Percentiles rank a stretch among this genome's conserved stretches.
phyloP scores from a whole-genome alignment of 2,113 vertebrate genomes.

The Rhinolophus ferrumequinum region DNA sequence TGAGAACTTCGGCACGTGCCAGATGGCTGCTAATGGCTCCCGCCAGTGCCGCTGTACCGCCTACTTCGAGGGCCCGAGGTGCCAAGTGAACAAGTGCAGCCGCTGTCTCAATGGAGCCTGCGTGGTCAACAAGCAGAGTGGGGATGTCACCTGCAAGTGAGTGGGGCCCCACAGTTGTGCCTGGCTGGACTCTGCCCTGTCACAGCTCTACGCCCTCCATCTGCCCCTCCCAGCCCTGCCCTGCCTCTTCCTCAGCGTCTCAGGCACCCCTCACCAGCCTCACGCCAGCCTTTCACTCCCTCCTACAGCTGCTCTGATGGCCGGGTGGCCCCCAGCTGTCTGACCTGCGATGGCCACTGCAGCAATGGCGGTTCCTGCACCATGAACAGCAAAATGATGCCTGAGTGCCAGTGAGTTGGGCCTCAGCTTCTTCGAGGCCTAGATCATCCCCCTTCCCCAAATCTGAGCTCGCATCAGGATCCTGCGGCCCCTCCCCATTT shows the following conservation, averaged over 20 bases:
- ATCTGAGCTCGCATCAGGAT: not conserved
- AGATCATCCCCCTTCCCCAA: not conserved
- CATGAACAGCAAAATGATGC: constrained; percentile 89
- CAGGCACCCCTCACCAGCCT: not conserved
- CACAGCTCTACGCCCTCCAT: fast-evolving
- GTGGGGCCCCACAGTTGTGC: constrained; percentile 23
- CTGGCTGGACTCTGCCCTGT: not conserved
- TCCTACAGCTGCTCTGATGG: constrained; percentile 90
- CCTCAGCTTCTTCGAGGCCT: not conserved
- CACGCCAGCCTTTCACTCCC: not conserved
- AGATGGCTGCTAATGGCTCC: constrained; percentile 87
- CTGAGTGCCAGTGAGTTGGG: constrained; percentile 93
- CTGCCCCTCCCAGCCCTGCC: not conserved
- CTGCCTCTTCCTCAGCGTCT: not conserved
- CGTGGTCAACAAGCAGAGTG: constrained; percentile 83
- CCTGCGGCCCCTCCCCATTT: fast-evolving
- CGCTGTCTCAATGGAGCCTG: constrained; percentile 94
- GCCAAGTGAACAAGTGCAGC: constrained; percentile 91
- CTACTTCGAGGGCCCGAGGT: constrained; percentile 89
- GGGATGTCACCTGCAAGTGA: constrained; percentile 93
- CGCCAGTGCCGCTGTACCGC: constrained; percentile 91
- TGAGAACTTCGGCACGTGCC: constrained; percentile 91
- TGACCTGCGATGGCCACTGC: constrained; percentile 92
- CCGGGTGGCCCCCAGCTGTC: constrained; percentile 90
- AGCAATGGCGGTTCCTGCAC: constrained; percentile 90